Percentiles rank a stretch among this genome's conserved stretches.
Evolutionary conservation across 2,113 vertebrate species (phyloP).

Genomic region (Neomonachus schauinslandi): DNA sequence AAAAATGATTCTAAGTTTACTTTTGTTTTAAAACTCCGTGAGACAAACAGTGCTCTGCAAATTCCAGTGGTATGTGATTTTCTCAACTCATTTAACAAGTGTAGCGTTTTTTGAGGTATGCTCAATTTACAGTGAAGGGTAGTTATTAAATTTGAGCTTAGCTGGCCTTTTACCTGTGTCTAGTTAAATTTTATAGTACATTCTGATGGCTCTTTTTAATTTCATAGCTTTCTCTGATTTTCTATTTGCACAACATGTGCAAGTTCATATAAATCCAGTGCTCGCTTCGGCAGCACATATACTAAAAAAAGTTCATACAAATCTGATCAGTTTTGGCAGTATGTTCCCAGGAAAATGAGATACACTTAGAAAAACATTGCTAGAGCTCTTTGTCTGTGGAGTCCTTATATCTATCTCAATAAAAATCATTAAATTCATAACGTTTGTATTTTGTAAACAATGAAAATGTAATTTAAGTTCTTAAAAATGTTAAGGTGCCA

Average conservation of each 20-base stretch:
- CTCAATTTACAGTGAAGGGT: not conserved
- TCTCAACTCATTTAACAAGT: not conserved
- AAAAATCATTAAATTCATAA: not conserved
- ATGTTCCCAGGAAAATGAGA: not conserved
- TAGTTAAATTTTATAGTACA: not conserved
- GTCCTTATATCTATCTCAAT: not conserved
- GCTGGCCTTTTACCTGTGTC: not conserved
- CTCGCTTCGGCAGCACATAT: too few relatives aligned
- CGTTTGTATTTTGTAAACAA: not conserved
- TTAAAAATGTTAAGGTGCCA: not conserved
- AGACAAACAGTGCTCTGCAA: not conserved
- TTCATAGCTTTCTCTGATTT: not conserved
- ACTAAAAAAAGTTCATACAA: not conserved
- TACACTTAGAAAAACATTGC: not conserved
- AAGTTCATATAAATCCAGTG: not conserved
- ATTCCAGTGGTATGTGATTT: not conserved
- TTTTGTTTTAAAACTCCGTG: not conserved
- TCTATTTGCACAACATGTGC: not conserved
- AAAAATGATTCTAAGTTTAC: not conserved
- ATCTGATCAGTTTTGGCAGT: not conserved
- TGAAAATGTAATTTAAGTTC: not conserved
- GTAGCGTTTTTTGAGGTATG: not conserved
- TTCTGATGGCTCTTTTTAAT: constrained; percentile 3
- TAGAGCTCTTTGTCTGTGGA: not conserved
- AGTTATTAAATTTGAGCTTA: not conserved